Conservation (phyloP, 2,113 vertebrate species). For the Oxyura jamaicensis region DNA sequence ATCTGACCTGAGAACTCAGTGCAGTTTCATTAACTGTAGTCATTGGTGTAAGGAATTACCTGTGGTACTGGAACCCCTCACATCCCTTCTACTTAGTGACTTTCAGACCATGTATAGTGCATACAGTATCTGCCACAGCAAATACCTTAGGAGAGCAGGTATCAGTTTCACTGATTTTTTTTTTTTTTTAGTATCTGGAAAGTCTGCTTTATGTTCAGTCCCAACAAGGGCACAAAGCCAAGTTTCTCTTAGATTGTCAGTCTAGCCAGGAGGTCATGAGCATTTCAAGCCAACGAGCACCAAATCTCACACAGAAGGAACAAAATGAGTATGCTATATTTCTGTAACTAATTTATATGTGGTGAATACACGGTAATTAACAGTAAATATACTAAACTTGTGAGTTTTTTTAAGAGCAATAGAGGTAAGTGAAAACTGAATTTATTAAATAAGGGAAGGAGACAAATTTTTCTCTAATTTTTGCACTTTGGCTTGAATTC, state of each 20-base stretch:
- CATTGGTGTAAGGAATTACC: background rate
- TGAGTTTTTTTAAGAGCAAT: background rate
- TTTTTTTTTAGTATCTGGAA: background rate
- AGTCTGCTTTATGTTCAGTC: background rate
- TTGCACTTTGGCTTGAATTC: background rate
- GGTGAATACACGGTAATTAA: background rate
- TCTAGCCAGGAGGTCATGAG: background rate
- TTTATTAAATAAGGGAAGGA: background rate
- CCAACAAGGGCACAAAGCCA: background rate
- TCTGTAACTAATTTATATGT: background rate
- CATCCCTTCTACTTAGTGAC: rapidly evolving
- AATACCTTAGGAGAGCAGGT: background rate
- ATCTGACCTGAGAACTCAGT: background rate
- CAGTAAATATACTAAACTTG: background rate
- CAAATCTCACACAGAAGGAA: background rate
- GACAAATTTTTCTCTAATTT: background rate
- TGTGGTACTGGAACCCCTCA: background rate
- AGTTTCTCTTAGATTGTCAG: background rate
- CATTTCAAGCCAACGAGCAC: background rate
- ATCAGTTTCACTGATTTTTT: background rate
- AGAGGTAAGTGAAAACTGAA: background rate
- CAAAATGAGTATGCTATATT: background rate
- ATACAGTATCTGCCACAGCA: background rate
- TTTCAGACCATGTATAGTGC: background rate
- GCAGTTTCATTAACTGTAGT: background rate